phyloP scores from a whole-genome alignment of 2,888 invertebrate species.

The Mallateleia sp. region DNA sequence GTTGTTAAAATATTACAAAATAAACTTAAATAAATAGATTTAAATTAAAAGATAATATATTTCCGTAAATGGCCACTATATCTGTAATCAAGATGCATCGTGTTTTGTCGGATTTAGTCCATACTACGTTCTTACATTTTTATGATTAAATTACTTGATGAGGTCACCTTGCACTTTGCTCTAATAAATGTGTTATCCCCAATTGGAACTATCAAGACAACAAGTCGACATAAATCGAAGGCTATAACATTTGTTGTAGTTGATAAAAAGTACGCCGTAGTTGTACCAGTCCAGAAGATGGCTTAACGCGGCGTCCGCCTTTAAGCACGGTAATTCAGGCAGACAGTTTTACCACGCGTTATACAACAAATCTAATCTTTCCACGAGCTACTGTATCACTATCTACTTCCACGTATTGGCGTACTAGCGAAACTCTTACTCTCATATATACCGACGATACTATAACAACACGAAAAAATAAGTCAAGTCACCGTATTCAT shows the following conservation, averaged over 20 bases:
- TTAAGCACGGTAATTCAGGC: conserved; percentile 85
- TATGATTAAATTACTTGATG: conserved; percentile 15
- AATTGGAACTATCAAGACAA: conserved; percentile 55
- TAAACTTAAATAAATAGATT: no score
- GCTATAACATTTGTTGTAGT: conserved; percentile 65
- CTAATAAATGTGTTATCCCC: conserved; percentile 54
- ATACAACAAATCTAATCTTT: conserved; percentile 89
- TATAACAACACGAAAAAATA: conserved; percentile 62
- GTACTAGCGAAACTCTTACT: conserved; percentile 66
- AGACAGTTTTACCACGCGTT: conserved; percentile 89
- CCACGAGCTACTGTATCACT: conserved; percentile 88
- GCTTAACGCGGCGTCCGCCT: conserved; percentile 77
- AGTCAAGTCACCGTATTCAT: conserved; percentile 43
- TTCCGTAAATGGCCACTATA: neutral
- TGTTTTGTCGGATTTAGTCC: neutral
- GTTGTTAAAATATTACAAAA: no score
- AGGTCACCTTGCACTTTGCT: neutral
- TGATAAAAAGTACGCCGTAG: conserved; percentile 68
- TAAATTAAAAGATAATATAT: no score
- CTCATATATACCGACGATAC: conserved; percentile 62
- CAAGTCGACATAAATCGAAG: conserved; percentile 57
- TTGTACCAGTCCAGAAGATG: conserved; percentile 49
- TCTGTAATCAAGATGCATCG: neutral
- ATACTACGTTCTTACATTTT: neutral
- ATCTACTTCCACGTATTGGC: conserved; percentile 86